Evolutionary conservation across 2,113 vertebrate genomes (phyloP), one percentile per base, ranked within the genome.

Genomic region (Forbesichthys papilliferus): DNA sequence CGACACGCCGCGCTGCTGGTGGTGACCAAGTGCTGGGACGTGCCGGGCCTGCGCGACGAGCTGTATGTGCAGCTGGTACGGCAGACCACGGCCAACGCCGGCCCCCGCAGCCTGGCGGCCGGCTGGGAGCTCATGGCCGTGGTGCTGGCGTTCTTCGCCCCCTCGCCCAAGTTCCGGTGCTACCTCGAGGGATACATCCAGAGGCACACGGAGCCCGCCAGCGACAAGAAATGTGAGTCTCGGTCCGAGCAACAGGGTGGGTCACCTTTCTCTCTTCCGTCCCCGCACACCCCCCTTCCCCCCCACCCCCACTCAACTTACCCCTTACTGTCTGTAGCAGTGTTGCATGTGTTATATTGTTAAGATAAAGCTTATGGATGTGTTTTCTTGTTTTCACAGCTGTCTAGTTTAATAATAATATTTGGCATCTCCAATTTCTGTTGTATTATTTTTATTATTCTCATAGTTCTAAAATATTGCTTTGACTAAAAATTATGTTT

Each of bases 121-220:
- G 95, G 95, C 57, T 96, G 95, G 95, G 95, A 96, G 86, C 91
- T 96, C 64, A 95, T 96, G 93, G 95, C 95, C 3, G 94, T 96
- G 77, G 94, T 94, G 53, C 78, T 96, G 89, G 95, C 94, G 65
- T 95, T 96, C 84, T 96, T 96, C 51, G 94, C 95, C 0, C 95
- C 95, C 3, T 96, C 95, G 0, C 95, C 95, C 64, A 96, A 96
- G 72, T 96, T 96, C 83, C 94, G 95, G 79, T 95, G 94, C 49
- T 96, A 96, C 60, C 86, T 96, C 85, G 95, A 96, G 84, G 95
- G 95, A 54, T 96, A 96, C 85, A 96, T 96, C 86, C 95, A 96
- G 89, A 92, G 94, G 69, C 95, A 96, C 87, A 93, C 94, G 16
- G 94, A 95, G 59, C 91, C 91, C 27, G 74, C 73, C 83, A 93